Conservation (phyloP, 2,113 vertebrate genomes). For the Desmodus rotundus region DNA sequence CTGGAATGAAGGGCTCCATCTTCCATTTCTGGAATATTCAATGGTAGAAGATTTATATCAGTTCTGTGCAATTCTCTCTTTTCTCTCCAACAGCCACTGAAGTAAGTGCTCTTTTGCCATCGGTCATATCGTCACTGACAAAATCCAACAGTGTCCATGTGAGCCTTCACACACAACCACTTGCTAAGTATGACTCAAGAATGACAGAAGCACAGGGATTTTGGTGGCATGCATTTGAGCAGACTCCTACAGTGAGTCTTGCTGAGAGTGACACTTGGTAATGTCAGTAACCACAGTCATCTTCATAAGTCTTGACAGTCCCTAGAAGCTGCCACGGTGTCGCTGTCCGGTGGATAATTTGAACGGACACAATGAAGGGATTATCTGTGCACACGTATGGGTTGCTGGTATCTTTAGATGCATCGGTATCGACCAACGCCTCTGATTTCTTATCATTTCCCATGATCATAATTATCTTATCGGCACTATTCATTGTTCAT, state of each 20-base stretch:
- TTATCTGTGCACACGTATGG: too few relatives aligned
- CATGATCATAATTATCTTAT: neutral
- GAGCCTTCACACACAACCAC: neutral
- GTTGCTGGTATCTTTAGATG: neutral
- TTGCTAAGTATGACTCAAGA: neutral
- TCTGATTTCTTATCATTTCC: neutral
- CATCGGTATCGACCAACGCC: neutral
- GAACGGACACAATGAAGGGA: neutral
- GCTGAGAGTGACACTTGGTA: neutral
- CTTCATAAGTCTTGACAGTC: neutral
- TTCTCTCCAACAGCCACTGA: neutral
- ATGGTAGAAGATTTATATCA: neutral
- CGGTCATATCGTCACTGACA: neutral
- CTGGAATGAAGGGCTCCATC: neutral
- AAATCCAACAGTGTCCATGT: neutral
- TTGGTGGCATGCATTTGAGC: neutral
- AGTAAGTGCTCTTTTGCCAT: neutral
- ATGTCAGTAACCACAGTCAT: neutral
- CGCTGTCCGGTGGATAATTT: neutral
- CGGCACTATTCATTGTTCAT: neutral
- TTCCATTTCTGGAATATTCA: neutral
- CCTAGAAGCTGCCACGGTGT: neutral
- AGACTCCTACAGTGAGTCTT: neutral
- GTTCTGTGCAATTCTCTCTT: neutral
- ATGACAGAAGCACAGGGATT: neutral